Evolutionary conservation across 2,888 invertebrate species (phyloP), one percentile per base, ranked within the genome.

Genomic region (Cecidostiba fungosa): DNA sequence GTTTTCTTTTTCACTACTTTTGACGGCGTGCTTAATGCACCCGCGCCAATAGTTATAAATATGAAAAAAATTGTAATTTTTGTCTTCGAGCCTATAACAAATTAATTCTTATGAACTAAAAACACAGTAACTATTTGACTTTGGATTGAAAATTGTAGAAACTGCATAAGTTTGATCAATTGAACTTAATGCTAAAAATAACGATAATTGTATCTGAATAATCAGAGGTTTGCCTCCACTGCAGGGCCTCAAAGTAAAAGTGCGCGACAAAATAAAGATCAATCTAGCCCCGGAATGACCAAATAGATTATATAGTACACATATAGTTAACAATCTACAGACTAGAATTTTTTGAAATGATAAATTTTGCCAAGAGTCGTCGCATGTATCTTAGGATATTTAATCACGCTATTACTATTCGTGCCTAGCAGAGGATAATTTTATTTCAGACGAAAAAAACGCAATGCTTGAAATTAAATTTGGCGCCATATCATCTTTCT

Each of bases 271-370:
- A 76, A 76, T 72, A 80, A n/a, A 29, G 50, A 76, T 76, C 39
- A 26, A 23, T 59, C 0, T 78, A 77, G 43, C 50, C 47, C 36
- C 39, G 84, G 19, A 81, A 85, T 81, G 72, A 73, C 47, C 50
- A 77, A 84, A 74, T 54, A 78, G n/a, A 81, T 73, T 73, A 82
- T 78, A 77, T 47, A 16, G 54, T 80, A 87, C 76, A 80, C 70
- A 70, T 78, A 81, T 84, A 87, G 62, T 86, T 87, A 88, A 88
- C 62, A 88, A 85, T 87, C 87, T 88, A 88, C 77, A 80, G 89
- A 89, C 89, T 89, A 89, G 89, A 89, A 85, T 10, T 78, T 87
- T 84, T 86, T 82, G 72, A 88, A 87, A 80, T 84, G 36, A 79
- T 70, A 77, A 85, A 85, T 80, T 87, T 79, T 85, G 47, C 19